Evolutionary conservation across 2,113 vertebrate species (phyloP).

Genomic region (Mustela nigripes): DNA sequence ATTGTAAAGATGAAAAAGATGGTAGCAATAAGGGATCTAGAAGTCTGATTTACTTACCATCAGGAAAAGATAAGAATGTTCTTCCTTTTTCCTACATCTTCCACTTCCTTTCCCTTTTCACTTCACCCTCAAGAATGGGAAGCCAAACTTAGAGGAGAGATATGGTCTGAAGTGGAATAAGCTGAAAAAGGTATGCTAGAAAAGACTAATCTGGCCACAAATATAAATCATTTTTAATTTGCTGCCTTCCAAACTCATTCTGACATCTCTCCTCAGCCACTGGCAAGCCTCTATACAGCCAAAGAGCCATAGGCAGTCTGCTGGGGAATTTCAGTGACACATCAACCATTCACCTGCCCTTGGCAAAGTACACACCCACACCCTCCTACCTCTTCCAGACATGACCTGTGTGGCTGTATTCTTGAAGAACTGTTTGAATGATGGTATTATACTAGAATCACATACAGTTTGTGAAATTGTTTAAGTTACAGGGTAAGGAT

Average conservation of each 20-base stretch:
- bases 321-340: constrained; percentile 72
- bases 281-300: not conserved
- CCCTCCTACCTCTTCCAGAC: not conserved
- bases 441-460: no score
- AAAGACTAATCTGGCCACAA: not conserved
- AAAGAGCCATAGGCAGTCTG: not conserved
- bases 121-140: not conserved
- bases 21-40: not conserved
- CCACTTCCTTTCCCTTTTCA: constrained; percentile 40
- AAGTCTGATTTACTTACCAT: not conserved
- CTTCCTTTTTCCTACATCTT: not conserved
- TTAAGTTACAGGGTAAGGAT: no score
- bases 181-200: constrained; percentile 4
- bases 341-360: constrained; percentile 46
- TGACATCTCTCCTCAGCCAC: not conserved
- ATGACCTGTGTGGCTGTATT: no score
- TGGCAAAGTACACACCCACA: constrained; percentile 33
- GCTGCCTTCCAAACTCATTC: constrained; percentile 46
- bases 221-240: constrained; percentile 39
- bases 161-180: not conserved
- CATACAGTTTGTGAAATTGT: no score
- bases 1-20: not conserved
- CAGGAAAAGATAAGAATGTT: not conserved
- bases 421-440: no score
- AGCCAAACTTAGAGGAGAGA: not conserved